phyloP scores from a whole-genome alignment of 2,113 vertebrate species.

The Cynocephalus volans region DNA sequence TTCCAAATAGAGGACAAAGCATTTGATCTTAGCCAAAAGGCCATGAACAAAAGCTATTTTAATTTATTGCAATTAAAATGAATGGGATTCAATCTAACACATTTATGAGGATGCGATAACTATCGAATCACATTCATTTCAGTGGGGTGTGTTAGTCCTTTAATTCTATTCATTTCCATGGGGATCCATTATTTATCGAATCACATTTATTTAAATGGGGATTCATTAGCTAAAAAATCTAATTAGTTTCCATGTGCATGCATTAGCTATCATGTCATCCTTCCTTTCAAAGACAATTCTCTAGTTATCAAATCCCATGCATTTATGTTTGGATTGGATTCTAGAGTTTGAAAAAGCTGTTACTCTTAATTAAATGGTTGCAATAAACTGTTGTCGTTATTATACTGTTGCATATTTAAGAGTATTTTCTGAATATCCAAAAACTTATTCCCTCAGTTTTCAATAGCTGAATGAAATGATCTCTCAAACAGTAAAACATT shows the following conservation, averaged over 20 bases:
- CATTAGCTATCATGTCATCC: conserved; percentile 84
- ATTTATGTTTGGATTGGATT: conserved; percentile 83
- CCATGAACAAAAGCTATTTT: conserved; percentile 82
- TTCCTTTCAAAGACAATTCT: conserved; percentile 83
- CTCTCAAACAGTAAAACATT: conserved; percentile 66
- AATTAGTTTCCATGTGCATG: conserved; percentile 84
- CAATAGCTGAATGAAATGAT: conserved; percentile 73
- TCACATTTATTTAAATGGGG: conserved; percentile 86
- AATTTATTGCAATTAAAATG: conserved; percentile 87
- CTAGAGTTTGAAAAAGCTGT: conserved; percentile 83
- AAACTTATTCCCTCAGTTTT: conserved; percentile 63
- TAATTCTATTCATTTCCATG: conserved; percentile 82
- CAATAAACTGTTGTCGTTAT: conserved; percentile 85
- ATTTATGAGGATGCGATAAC: conserved; percentile 79
- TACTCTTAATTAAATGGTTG: conserved; percentile 87
- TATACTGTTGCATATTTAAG: conserved; percentile 83
- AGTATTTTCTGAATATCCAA: conserved; percentile 81
- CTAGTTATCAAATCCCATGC: conserved; percentile 84
- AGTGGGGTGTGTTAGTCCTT: conserved; percentile 81
- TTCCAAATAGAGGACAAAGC: conserved; percentile 78
- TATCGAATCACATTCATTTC: conserved; percentile 83
- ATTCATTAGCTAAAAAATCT: conserved; percentile 86
- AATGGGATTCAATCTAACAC: conserved; percentile 82
- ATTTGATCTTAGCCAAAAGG: conserved; percentile 84
- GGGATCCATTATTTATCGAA: conserved; percentile 86